A percentile compares a stretch with the other conserved stretches of the same genome.
Evolutionary conservation across 1,140 invertebrate genomes (phyloP).

Genomic region (Melanaphis sacchari): DNA sequence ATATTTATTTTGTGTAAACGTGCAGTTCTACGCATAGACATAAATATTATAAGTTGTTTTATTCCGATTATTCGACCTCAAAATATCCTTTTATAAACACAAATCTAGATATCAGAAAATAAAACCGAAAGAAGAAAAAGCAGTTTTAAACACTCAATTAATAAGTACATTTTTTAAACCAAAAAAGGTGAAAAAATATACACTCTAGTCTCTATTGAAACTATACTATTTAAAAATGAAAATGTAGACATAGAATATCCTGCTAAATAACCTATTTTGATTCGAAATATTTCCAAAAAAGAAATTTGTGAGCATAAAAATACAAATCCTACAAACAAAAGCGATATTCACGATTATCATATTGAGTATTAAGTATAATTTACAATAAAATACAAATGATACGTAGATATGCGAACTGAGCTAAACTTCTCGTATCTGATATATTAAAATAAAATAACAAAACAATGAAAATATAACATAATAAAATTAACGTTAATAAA

Average conservation of each 20-base stretch:
- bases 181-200: neutral
- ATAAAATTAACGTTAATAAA: no score
- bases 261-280: neutral
- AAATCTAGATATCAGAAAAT: slow-evolving; percentile 9
- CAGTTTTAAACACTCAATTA: slow-evolving; percentile 2
- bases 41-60: no score
- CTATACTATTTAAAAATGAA: neutral
- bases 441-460: no score
- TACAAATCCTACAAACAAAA: neutral
- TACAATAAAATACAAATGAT: no score
- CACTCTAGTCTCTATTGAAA: neutral
- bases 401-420: no score
- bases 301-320: neutral
- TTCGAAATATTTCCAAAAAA: neutral
- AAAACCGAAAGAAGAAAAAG: slow-evolving; percentile 22
- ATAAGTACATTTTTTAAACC: slow-evolving; percentile 28
- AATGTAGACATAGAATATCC: neutral
- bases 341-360: neutral
- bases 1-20: no score
- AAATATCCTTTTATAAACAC: slow-evolving; percentile 18
- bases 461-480: no score
- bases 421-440: no score
- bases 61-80: neutral
- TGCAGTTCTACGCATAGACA: no score
- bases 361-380: no score